A percentile compares a stretch with the other conserved stretches of the same genome.
phyloP scores from a whole-genome alignment of 2,888 invertebrate species.

The Priapulus caudatus region DNA sequence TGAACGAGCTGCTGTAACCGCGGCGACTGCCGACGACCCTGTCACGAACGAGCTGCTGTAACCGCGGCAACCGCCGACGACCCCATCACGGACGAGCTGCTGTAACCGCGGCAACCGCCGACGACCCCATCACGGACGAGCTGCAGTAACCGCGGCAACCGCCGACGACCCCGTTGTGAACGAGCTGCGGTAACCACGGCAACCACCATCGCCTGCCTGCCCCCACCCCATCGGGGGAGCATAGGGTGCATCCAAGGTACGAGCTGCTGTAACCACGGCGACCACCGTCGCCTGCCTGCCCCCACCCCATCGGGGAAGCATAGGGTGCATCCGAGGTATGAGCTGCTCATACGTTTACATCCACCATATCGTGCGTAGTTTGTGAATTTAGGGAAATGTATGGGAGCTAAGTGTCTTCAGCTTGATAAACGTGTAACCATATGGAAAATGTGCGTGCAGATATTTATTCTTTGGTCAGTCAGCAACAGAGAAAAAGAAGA shows the following conservation, averaged over 20 bases:
- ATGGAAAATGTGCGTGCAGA: no score
- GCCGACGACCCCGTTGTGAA: conserved; percentile 79
- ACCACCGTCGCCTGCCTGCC: conserved; percentile 72
- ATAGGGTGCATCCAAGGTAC: conserved; percentile 77
- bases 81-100: conserved; percentile 73
- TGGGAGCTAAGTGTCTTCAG: no score
- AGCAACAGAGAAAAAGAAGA: no score
- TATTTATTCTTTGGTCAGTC: no score
- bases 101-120: conserved; percentile 57
- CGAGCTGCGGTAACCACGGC: conserved; percentile 62
- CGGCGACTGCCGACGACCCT: conserved; percentile 78
- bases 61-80: conserved; percentile 65
- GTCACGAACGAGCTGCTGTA: conserved; percentile 69
- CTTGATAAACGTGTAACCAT: no score
- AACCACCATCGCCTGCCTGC: no score
- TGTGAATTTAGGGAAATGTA: no score
- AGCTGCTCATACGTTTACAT: no score
- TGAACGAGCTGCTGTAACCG: conserved; percentile 57
- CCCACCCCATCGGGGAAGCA: conserved; percentile 63
- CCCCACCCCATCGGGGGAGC: no score
- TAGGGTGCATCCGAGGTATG: conserved; percentile 77
- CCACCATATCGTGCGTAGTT: no score
- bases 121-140: conserved; percentile 78
- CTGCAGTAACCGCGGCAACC: conserved; percentile 55
- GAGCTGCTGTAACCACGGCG: conserved; percentile 57